Conservation (phyloP, 2,888 invertebrate species). For the Platypus cylindrus region DNA sequence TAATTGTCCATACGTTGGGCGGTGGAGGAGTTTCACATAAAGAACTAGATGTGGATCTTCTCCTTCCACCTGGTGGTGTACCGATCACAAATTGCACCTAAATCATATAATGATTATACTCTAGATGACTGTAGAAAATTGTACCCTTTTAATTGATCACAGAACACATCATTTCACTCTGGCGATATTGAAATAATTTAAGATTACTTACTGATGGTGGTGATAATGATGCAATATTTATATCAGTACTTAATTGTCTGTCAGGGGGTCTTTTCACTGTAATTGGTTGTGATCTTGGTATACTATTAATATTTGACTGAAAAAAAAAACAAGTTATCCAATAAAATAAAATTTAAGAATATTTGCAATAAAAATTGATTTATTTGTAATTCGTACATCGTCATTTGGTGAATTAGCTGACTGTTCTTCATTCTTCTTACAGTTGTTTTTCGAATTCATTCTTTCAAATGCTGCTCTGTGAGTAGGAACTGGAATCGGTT, state of each 20-base stretch:
- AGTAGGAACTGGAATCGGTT: conserved; percentile 66
- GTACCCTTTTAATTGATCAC: no score
- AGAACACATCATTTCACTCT: no score
- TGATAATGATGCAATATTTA: conserved; percentile 84
- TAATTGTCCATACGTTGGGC: conserved; percentile 73
- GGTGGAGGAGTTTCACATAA: conserved; percentile 61
- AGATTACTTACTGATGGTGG: conserved; percentile 75
- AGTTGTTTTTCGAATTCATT: conserved; percentile 28
- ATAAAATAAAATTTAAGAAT: background rate
- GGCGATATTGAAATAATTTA: background rate
- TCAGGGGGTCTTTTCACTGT: conserved; percentile 67
- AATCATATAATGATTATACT: background rate
- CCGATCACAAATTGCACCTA: conserved; percentile 76
- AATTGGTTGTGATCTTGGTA: conserved; percentile 78
- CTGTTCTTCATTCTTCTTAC: conserved; percentile 14
- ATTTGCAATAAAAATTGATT: background rate
- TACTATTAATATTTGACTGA: conserved; percentile 26
- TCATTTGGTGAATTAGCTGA: conserved; percentile 16
- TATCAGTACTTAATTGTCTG: conserved; percentile 59
- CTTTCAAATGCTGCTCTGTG: conserved; percentile 42
- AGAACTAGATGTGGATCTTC: conserved; percentile 54
- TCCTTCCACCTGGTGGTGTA: conserved; percentile 60
- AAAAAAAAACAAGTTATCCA: conserved; percentile 5
- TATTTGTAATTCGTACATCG: background rate
- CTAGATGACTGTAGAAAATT: background rate